Base-by-base conservation (phyloP, 2,113 vertebrate genomes). In the Lynx canadensis region DNA sequence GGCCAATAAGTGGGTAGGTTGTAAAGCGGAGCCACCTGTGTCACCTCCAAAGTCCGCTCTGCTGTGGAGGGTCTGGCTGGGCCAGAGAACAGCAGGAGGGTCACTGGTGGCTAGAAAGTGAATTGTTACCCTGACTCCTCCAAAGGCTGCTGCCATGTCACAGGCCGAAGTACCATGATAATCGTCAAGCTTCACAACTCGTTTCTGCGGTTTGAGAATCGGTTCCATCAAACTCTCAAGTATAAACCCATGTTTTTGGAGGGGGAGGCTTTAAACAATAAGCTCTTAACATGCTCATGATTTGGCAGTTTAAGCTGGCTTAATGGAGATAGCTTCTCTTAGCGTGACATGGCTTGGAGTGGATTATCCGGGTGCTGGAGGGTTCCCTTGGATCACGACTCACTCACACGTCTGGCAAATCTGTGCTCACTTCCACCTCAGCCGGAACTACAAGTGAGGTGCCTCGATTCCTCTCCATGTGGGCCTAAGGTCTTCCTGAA, bases 201-300 rank as follows among this genome's bases (percentile, higher is more conserved):
- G 50, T 60, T 84, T 93, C 57, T 84, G 29, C 33, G 27, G 41
- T 41, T 60, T 76, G 31, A 82, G 11, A 87, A 89, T 74, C 33
- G 63, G 4, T 94, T 91, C 60, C 50, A 23, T 3, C 74, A 41
- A 38, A 68, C 68, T 95, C 4, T 92, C 55, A 74, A 95, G 69
- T 63, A n/a, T 16, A 81, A 52, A 38, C 4, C 25, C n/a, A 27
- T 27, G 29, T 48, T 80, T 25, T 19, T n/a, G 38, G 21, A 14
- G 6, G 21, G 13, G 36, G 1, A 0, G 19, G 31, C 33, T 79
- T 88, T 57, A 82, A 50, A 69, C 18, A 38, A 57, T 6, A 45
- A 13, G 50, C 74, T 89, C 18, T 36, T 84, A 76, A 55, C 16
- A 27, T 45, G 45, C 4, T 84, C 45, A 68, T 82, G 79, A 71